Percentiles rank a stretch among this genome's conserved stretches.
Evolutionary conservation across 2,888 invertebrate genomes (phyloP).

Genomic region (Dyspetes luteomarginatus): DNA sequence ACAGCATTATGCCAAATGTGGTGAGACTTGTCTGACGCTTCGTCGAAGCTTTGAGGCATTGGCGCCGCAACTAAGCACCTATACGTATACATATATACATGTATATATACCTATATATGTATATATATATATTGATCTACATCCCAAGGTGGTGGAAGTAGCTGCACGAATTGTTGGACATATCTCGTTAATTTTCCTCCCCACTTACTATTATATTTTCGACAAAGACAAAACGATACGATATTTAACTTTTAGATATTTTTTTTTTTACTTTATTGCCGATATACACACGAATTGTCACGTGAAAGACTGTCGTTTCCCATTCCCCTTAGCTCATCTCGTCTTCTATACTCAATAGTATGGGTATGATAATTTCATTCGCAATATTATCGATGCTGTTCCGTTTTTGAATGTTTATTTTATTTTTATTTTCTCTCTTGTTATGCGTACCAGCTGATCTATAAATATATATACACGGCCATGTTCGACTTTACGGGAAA

Average conservation of each 20-base stretch:
- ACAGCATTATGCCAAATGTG: conserved; percentile 46
- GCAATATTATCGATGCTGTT: background rate
- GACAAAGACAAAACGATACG: too few relatives aligned
- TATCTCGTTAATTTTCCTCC: too few relatives aligned
- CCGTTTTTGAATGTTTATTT: background rate
- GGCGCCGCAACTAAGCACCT: conserved; percentile 12
- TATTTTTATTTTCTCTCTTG: background rate
- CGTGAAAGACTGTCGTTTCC: too few relatives aligned
- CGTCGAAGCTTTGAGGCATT: conserved; percentile 12
- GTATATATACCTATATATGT: too few relatives aligned
- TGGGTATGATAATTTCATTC: conserved; percentile 2
- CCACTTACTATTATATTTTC: too few relatives aligned
- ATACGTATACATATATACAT: background rate
- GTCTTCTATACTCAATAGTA: background rate
- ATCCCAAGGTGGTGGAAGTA: too few relatives aligned
- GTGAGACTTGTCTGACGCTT: conserved; percentile 30
- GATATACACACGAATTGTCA: too few relatives aligned
- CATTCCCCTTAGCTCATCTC: too few relatives aligned
- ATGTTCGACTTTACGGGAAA: conserved; percentile 29
- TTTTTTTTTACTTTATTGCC: too few relatives aligned
- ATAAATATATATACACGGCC: conserved; percentile 21
- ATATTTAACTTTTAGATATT: too few relatives aligned
- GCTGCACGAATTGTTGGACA: too few relatives aligned
- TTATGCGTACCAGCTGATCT: background rate
- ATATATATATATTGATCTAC: too few relatives aligned